These are phyloP conservation scores for Actias luna DNA, from an alignment of 2,888 invertebrate genomes.

Conservation along the genomic window DNA sequence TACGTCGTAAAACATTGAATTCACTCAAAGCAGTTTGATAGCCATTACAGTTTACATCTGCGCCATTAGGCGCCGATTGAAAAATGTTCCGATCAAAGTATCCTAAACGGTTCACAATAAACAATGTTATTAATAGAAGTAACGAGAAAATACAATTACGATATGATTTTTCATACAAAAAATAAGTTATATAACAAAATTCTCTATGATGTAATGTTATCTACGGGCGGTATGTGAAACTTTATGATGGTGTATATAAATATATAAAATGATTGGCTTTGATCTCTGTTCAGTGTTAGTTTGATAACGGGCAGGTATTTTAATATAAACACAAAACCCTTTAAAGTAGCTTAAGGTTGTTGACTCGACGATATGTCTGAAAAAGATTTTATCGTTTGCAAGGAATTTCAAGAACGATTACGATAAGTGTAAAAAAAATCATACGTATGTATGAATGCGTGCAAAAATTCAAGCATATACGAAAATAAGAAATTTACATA, in stretches of 20 bases:
- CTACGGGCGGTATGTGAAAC: background rate
- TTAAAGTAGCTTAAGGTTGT: background rate
- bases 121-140: slow-evolving; percentile 2
- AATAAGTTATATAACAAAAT: slow-evolving; percentile 6
- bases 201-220: slow-evolving; percentile 15
- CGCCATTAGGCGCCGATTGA: slow-evolving; percentile 16
- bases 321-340: background rate
- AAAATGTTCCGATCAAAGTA: slow-evolving; percentile 15
- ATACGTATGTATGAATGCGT: no score
- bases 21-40: slow-evolving; percentile 6
- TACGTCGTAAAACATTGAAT: slow-evolving; percentile 18
- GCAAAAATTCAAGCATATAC: no score
- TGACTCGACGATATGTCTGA: background rate
- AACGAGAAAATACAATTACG: background rate
- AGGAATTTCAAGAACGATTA: background rate
- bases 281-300: slow-evolving; percentile 9
- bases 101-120: slow-evolving; percentile 10
- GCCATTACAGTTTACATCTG: slow-evolving; percentile 14
- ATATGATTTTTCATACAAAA: no score
- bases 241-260: slow-evolving; percentile 5
- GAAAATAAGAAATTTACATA: no score
- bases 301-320: slow-evolving; percentile 2
- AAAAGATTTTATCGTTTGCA: background rate
- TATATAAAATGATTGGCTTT: slow-evolving; percentile 8
- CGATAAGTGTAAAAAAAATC: no score